These are phyloP conservation scores for Brachionus manjavacas DNA, from an alignment of 1,140 invertebrate species.

Conservation along the genomic window DNA sequence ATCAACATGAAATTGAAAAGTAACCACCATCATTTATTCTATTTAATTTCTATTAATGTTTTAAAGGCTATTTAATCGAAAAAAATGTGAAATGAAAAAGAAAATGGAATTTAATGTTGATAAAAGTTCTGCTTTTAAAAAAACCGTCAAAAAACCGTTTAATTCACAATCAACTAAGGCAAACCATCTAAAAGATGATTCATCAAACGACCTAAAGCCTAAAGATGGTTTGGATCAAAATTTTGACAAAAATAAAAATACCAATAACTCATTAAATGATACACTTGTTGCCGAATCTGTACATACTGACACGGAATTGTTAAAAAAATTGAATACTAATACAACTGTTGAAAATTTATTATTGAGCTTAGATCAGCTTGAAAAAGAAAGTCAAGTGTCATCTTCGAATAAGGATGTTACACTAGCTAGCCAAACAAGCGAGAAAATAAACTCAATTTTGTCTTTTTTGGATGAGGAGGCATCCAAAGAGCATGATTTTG, in stretches of 20 bases:
- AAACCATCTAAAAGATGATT: neutral
- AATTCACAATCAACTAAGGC: neutral
- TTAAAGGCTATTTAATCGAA: neutral
- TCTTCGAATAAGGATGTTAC: neutral
- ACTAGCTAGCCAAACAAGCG: conserved; percentile 2
- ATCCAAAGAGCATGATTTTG: neutral
- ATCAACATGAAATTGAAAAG: conserved; percentile 23
- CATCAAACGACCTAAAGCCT: neutral
- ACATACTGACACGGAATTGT: neutral
- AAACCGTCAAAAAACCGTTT: neutral
- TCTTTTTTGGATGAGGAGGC: conserved; percentile 20
- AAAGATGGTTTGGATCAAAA: neutral
- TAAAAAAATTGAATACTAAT: neutral
- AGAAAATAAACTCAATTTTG: conserved; percentile 20
- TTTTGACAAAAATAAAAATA: neutral
- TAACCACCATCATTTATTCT: neutral
- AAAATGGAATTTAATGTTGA: neutral
- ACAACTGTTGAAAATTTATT: conserved; percentile 20
- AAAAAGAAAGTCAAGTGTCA: conserved; percentile 9
- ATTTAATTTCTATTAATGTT: neutral
- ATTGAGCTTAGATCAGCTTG: neutral
- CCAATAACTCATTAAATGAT: neutral
- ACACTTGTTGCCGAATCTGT: conserved; percentile 4
- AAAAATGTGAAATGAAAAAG: conserved; percentile 26
- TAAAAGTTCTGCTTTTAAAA: neutral